Evolutionary conservation across 2,888 invertebrate species (phyloP).

Genomic region (Agriotes lineatus): DNA sequence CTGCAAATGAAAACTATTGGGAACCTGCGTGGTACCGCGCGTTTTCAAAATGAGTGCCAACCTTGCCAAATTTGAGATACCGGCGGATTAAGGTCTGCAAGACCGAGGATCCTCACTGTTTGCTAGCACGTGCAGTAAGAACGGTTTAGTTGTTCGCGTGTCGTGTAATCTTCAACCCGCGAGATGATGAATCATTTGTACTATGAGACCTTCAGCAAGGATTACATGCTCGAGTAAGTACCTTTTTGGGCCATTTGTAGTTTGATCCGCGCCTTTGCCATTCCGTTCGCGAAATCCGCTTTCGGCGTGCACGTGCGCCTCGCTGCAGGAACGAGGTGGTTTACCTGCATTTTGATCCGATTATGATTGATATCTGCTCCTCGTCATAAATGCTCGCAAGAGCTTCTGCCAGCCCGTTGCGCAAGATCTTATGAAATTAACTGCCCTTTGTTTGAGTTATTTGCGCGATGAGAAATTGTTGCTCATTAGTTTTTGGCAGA

Average conservation of each 20-base stretch:
- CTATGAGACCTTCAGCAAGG: slow-evolving; percentile 32
- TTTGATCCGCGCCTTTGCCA: neutral
- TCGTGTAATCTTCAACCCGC: slow-evolving; percentile 22
- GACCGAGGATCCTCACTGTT: slow-evolving; percentile 5
- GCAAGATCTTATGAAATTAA: neutral
- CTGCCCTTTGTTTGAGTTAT: neutral
- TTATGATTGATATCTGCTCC: too few species aligned
- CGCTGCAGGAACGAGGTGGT: neutral
- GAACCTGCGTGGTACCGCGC: neutral
- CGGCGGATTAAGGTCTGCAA: neutral
- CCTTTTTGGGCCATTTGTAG: too few species aligned
- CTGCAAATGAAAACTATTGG: too few species aligned
- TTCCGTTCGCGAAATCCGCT: neutral
- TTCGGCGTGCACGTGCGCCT: neutral
- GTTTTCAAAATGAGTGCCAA: neutral
- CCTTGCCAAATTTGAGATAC: neutral
- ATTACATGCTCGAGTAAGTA: slow-evolving; percentile 35
- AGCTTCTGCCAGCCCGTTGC: too few species aligned
- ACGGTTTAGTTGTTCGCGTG: slow-evolving; percentile 22
- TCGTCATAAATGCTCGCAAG: too few species aligned
- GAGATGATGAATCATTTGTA: slow-evolving; percentile 38
- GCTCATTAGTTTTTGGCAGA: slow-evolving; percentile 8
- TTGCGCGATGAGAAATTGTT: neutral
- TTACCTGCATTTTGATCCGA: neutral
- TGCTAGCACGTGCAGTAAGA: slow-evolving; percentile 23